These are phyloP conservation scores for Peucedramus taeniatus DNA, from an alignment of 2,113 vertebrate genomes.

Conservation along the genomic window DNA sequence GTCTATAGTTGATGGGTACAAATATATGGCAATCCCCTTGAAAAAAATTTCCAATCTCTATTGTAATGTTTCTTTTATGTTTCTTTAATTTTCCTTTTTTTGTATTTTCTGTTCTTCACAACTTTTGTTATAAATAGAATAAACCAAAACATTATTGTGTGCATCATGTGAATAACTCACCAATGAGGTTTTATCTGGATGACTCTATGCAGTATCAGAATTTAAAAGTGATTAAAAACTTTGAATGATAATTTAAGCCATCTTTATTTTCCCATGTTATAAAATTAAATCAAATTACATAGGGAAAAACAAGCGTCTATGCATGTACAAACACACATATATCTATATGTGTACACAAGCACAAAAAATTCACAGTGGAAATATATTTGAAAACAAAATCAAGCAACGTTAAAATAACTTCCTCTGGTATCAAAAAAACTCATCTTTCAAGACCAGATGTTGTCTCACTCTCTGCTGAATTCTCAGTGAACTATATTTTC, in stretches of 20 bases:
- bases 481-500: not conserved
- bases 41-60: not conserved
- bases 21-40: not conserved
- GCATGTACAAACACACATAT: not conserved
- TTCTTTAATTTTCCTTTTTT: no score
- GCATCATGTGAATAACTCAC: not conserved
- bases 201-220: not conserved
- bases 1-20: not conserved
- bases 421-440: not conserved
- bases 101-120: not conserved
- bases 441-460: not conserved
- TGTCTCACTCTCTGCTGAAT: not conserved
- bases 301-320: not conserved
- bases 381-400: not conserved
- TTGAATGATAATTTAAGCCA: not conserved
- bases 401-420: not conserved
- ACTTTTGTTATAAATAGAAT: not conserved
- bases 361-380: not conserved
- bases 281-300: not conserved
- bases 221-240: not conserved
- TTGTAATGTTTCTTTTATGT: not conserved
- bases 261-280: not conserved
- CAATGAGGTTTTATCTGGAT: not conserved
- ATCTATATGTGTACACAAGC: not conserved
- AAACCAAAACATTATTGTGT: not conserved